phyloP scores from a whole-genome alignment of 2,888 invertebrate genomes.

The Drosophila borborema region DNA sequence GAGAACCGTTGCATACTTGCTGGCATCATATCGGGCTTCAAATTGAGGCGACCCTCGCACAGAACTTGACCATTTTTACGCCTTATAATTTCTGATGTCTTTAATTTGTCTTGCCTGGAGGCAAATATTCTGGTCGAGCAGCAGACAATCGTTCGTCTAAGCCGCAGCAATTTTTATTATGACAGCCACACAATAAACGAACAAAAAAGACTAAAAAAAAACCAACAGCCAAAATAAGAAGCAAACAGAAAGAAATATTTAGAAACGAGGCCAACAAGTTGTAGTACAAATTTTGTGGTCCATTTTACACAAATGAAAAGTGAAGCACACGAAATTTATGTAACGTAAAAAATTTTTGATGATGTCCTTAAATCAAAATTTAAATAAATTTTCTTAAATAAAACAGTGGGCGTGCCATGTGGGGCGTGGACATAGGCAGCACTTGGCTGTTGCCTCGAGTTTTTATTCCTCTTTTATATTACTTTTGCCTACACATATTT shows the following conservation, averaged over 20 bases:
- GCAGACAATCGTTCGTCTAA: slow-evolving; percentile 49
- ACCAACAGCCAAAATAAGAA: slow-evolving; percentile 18
- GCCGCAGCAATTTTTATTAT: slow-evolving; percentile 78
- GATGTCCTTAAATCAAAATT: slow-evolving; percentile 81
- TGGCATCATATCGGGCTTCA: slow-evolving; percentile 27
- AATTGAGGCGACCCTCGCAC: not conserved
- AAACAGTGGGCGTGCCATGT: slow-evolving; percentile 33
- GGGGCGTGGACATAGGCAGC: not conserved
- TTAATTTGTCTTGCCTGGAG: slow-evolving; percentile 74
- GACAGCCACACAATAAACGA: slow-evolving; percentile 64
- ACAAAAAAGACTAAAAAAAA: not conserved
- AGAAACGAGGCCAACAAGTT: slow-evolving; percentile 58
- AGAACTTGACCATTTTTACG: slow-evolving; percentile 72
- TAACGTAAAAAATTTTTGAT: slow-evolving; percentile 80
- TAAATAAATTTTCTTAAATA: slow-evolving; percentile 73
- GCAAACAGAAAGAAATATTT: slow-evolving; percentile 18
- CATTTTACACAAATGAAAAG: slow-evolving; percentile 79
- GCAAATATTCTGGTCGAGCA: slow-evolving; percentile 25
- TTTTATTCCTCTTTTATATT: slow-evolving; percentile 51
- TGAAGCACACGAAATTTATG: slow-evolving; percentile 73
- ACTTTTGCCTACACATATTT: slow-evolving; percentile 55
- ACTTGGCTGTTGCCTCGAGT: slow-evolving; percentile 12
- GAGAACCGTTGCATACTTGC: slow-evolving; percentile 56
- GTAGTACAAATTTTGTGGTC: slow-evolving; percentile 79
- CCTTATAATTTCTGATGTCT: slow-evolving; percentile 80